Evolutionary conservation across 2,113 vertebrate species (phyloP).

Genomic region (Hylia prasina): DNA sequence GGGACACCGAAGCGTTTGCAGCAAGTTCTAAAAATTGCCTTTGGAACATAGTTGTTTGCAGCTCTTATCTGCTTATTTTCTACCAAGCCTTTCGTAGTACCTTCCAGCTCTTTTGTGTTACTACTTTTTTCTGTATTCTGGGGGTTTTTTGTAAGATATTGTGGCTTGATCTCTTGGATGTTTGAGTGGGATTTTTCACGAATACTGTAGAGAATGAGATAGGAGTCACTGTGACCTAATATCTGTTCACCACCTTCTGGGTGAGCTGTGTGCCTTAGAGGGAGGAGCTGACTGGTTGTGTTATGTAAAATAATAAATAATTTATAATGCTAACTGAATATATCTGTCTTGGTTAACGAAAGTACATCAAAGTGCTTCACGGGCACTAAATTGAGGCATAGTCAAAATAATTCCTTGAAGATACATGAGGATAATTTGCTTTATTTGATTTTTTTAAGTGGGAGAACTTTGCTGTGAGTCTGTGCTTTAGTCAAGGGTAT

Average conservation of each 20-base stretch:
- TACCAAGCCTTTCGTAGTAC: not conserved
- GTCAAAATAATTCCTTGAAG: not conserved
- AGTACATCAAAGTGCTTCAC: not conserved
- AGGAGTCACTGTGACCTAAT: not conserved
- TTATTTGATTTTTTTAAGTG: not conserved
- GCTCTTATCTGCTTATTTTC: not conserved
- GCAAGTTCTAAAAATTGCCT: not conserved
- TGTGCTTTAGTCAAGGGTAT: not conserved
- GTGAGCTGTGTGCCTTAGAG: not conserved
- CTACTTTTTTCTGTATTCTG: not conserved
- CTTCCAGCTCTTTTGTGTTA: not conserved
- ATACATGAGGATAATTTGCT: not conserved
- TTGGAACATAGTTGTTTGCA: not conserved
- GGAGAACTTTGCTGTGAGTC: not conserved
- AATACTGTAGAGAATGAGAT: not conserved
- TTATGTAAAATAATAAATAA: conserved; percentile 58
- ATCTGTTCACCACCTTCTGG: not conserved
- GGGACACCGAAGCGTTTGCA: not conserved
- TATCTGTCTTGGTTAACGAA: not conserved
- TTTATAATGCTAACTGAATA: conserved; percentile 2
- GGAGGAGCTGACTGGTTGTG: conserved; percentile 13
- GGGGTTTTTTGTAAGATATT: accelerated
- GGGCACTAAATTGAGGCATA: not conserved
- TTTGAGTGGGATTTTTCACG: not conserved
- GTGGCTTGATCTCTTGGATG: not conserved